Evolutionary conservation across 2,888 invertebrate species (phyloP), one percentile per base, ranked within the genome.

Genomic region (Epiblema foenella): DNA sequence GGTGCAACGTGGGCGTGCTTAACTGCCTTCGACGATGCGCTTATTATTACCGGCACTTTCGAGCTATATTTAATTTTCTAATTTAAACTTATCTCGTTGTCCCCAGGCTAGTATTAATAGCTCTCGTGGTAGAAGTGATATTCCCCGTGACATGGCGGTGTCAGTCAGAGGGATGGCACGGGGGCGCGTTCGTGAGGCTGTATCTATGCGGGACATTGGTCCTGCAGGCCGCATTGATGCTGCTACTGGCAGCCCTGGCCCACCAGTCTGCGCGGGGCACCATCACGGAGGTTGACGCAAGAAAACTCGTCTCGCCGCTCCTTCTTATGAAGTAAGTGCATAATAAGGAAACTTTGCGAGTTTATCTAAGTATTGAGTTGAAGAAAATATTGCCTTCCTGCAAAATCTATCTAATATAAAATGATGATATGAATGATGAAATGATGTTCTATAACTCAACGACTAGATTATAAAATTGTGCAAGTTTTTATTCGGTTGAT

Each of bases 251-350:
- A 56, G 94, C 94, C 33, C 91, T 97, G 76, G 95, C 96, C 46
- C 95, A 95, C 84, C 95, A 96, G 78, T 96, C 96, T 76, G 95
- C 96, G 12, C 94, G 95, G 78, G 98, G 98, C 37, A 96, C 97
- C 73, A 97, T 98, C 78, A 96, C 96, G 73, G 96, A 97, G 77
- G 95, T 95, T 33, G 94, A 95, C 68, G 95, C 96, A 8, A 93
- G 98, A 77, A 94, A 95, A 79, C 93, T 94, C 79, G 96, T 98
- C 12, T 94, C 96, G 9, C 95, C 95, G 39, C 90, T 97, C 63
- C 89, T 97, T 29, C 95, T 97, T 77, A 82, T 96, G 79, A 97
- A 97, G 96, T 96, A 80, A 91, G 94, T 88, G 17, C 11, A 11
- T 17, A 10, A 51, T 51, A 51, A 7, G 51, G 11, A 18, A 66